Conservation (phyloP, 2,113 vertebrate species). For the Halichoerus grypus region DNA sequence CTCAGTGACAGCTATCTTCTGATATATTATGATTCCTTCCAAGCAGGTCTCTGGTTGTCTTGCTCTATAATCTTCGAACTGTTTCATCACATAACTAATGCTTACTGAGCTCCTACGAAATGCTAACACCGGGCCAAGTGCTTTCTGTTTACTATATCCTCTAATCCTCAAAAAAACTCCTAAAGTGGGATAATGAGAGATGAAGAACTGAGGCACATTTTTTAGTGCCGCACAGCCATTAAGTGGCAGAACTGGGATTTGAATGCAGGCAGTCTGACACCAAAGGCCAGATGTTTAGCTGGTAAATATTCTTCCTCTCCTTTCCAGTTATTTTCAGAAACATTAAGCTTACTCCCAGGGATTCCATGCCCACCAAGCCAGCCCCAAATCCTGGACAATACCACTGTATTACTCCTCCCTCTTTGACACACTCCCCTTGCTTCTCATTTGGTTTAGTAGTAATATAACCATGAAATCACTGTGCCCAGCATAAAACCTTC, state of each 20-base stretch:
- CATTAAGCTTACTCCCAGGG: background rate
- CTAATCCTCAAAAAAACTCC: background rate
- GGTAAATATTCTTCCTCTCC: background rate
- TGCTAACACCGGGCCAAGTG: background rate
- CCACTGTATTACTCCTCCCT: background rate
- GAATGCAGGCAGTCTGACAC: background rate
- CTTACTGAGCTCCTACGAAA: background rate
- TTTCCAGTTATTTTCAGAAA: slow-evolving; percentile 36
- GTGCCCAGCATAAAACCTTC: background rate
- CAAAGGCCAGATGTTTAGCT: background rate
- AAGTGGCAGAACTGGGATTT: background rate
- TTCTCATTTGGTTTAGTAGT: background rate
- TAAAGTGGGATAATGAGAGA: background rate
- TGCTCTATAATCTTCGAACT: background rate
- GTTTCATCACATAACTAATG: background rate
- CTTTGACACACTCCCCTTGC: background rate
- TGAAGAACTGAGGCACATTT: background rate
- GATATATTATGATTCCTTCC: background rate
- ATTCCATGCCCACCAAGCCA: background rate
- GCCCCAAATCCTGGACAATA: background rate
- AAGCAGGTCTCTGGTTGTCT: background rate
- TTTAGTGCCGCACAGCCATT: background rate
- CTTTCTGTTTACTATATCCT: background rate
- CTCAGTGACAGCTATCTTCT: background rate
- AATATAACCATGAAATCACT: background rate